Percentiles rank a stretch among this genome's conserved stretches.
phyloP scores from a whole-genome alignment of 2,888 invertebrate species.

The Xanthorhoe spadicearia region DNA sequence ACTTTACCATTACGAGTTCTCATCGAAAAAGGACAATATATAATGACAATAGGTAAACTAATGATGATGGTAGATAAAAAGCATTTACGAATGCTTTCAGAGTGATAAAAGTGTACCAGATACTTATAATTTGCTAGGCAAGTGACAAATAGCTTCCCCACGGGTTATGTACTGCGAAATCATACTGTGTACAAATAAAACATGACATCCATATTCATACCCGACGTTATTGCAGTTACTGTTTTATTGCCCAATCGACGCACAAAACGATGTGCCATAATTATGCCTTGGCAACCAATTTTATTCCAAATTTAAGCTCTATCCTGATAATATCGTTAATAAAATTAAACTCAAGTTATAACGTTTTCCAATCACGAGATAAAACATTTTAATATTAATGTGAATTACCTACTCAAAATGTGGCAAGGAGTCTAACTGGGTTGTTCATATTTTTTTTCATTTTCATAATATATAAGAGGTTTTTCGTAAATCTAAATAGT shows the following conservation, averaged over 20 bases:
- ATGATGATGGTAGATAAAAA: too few species aligned
- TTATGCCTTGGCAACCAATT: background rate
- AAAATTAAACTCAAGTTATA: too few species aligned
- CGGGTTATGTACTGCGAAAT: constrained; percentile 28
- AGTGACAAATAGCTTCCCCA: constrained; percentile 21
- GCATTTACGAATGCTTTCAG: background rate
- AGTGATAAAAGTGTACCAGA: constrained; percentile 1
- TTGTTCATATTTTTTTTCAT: too few species aligned
- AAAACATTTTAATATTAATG: too few species aligned
- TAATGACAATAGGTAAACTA: too few species aligned
- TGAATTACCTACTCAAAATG: too few species aligned
- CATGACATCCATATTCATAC: constrained; percentile 31
- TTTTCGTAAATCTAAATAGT: too few species aligned
- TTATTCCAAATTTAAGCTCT: background rate
- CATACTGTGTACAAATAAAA: constrained; percentile 31
- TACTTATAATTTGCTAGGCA: constrained; percentile 2
- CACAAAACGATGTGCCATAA: constrained; percentile 3
- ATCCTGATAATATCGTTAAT: background rate
- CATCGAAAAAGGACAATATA: too few species aligned
- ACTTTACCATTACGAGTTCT: too few species aligned
- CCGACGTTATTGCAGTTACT: constrained; percentile 21
- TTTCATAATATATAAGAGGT: too few species aligned
- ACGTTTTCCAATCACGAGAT: too few species aligned
- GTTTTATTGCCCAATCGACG: constrained; percentile 22
- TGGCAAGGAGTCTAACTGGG: too few species aligned